Percentiles rank a stretch among this genome's conserved stretches.
These are phyloP conservation scores for Hedychridium roseum DNA, from an alignment of 2,888 invertebrate genomes.

Conservation along the genomic window DNA sequence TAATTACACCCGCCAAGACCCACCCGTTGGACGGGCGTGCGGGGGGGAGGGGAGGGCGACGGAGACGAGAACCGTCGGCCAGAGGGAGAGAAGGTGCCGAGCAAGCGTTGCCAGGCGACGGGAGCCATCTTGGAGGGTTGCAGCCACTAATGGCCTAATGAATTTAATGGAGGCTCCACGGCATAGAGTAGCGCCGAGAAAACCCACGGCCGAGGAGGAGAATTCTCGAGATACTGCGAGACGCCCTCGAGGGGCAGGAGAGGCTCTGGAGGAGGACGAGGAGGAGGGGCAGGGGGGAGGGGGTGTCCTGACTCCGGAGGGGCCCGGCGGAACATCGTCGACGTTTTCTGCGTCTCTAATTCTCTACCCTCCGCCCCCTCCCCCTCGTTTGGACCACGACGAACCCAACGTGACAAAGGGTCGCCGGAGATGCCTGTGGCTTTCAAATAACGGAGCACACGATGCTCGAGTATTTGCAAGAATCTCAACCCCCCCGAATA, in stretches of 20 bases:
- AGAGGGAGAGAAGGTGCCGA: slow-evolving; percentile 9
- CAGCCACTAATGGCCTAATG: slow-evolving; percentile 65
- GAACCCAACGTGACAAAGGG: too few species aligned
- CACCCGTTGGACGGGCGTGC: slow-evolving; percentile 36
- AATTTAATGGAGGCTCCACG: slow-evolving; percentile 63
- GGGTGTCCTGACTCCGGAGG: not conserved
- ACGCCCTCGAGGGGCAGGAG: slow-evolving; percentile 19
- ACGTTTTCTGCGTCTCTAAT: slow-evolving; percentile 31
- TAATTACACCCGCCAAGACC: slow-evolving; percentile 60
- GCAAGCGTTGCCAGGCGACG: slow-evolving; percentile 61
- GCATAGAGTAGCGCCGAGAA: slow-evolving; percentile 48
- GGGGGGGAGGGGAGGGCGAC: slow-evolving; percentile 12
- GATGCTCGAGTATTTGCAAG: too few species aligned
- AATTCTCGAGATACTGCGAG: too few species aligned
- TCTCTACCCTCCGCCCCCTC: slow-evolving; percentile 9
- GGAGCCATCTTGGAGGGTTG: slow-evolving; percentile 64
- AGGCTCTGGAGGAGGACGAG: not conserved
- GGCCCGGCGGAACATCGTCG: slow-evolving; percentile 6
- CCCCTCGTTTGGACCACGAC: too few species aligned
- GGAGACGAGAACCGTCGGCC: slow-evolving; percentile 14
- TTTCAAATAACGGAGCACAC: too few species aligned
- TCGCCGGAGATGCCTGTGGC: too few species aligned
- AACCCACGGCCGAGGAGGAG: slow-evolving; percentile 34
- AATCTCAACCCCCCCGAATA: too few species aligned
- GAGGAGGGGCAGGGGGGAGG: not conserved